Base-by-base conservation (phyloP, 2,888 invertebrate species). In the Lasioglossum leucozonium region DNA sequence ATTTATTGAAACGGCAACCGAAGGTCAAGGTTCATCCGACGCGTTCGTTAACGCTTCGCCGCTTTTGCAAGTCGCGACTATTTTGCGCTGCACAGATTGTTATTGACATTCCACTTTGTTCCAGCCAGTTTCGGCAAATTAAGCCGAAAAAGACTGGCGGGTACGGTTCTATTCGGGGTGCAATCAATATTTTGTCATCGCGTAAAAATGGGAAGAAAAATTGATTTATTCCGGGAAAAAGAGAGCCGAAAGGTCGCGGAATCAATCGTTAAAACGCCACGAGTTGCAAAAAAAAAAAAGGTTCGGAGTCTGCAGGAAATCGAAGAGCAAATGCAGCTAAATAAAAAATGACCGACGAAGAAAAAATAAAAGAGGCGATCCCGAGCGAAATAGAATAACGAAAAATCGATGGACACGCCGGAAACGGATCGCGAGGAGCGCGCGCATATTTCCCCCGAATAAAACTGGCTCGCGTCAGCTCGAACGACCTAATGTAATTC, bases 381-480 rank as follows among this genome's bases (percentile, higher is more conserved):
- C 16, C 6, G 16, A 30, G 62, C 16, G 62, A 62, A 16, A 62
- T 30, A 30, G 65, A 34, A 65, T 65, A 65, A 65, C 65, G 65
- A 65, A 65, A 65, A 65, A 65, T 34, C 65, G 65, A 65, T 65
- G 30, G 18, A n/a, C 0, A 34, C 18, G 34, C 65, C 2, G 10
- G 65, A 65, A 65, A 65, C 34, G 62, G 30, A 62, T 62, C 62
- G 30, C 26, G 16, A 16, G 58, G 58, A 30, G 30, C 30, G 65
- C 34, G 65, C 65, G 65, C 65, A 65, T 65, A 65, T 37, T 67
- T 67, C 13, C 72, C 71, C 30, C 40, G 26, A 18, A 40, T 77
- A 83, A 77, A 84, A 73, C 77, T 62, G 55, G 73, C 42, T 55
- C 13, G 47, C 30, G 47, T 47, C 44, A 67, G 40, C 47, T 4